Conservation (phyloP, 2,113 vertebrate species). For the Lophochroa leadbeateri region DNA sequence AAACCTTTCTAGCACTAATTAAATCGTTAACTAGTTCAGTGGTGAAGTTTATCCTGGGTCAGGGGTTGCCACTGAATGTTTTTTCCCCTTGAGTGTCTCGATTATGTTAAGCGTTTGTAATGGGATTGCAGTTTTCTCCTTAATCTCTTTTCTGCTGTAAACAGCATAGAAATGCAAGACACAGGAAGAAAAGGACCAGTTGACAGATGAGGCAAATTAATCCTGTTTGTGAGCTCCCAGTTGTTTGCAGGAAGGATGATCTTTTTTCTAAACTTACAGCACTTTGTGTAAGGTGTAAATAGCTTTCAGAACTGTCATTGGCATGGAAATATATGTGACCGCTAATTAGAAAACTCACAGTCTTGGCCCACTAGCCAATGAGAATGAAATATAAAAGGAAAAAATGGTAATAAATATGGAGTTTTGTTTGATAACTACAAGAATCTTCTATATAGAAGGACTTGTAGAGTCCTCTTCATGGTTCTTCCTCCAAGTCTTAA, state of each 20-base stretch:
- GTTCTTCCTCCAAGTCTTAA: not conserved
- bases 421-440: not conserved
- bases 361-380: not conserved
- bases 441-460: not conserved
- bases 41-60: not conserved
- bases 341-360: slow-evolving; percentile 40
- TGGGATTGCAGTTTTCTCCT: not conserved
- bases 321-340: slow-evolving; percentile 65
- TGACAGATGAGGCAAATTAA: slow-evolving; percentile 7
- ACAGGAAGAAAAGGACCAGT: not conserved
- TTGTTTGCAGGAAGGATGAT: slow-evolving; percentile 57
- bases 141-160: slow-evolving; percentile 28
- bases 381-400: not conserved
- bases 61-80: not conserved
- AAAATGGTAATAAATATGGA: not conserved
- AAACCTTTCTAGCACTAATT: not conserved
- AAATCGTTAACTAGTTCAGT: not conserved
- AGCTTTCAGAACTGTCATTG: slow-evolving; percentile 47
- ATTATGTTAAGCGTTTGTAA: slow-evolving; percentile 6
- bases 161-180: slow-evolving; percentile 1
- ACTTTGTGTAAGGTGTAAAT: slow-evolving; percentile 57
- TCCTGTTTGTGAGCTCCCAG: slow-evolving; percentile 14
- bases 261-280: slow-evolving; percentile 35
- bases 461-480: not conserved
- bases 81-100: not conserved